Evolutionary conservation across 2,797 vertebrate species (phyloP).

Genomic region (Neolamprologus multifasciatus): DNA sequence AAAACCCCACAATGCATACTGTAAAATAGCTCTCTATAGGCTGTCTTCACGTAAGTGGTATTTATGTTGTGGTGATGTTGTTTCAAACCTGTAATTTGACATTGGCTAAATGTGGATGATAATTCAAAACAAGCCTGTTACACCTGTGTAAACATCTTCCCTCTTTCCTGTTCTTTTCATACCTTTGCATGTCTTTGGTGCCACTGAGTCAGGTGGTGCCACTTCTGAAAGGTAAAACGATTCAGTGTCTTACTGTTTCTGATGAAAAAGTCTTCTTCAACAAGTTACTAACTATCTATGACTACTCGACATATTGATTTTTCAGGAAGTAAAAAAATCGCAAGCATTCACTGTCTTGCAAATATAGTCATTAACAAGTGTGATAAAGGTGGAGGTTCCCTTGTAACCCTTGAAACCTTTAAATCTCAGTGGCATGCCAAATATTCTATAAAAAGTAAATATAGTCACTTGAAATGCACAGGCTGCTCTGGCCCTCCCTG

Average conservation of each 20-base stretch:
- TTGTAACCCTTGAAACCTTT: not conserved
- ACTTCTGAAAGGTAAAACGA: not conserved
- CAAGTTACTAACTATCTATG: not conserved
- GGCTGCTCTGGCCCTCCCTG: not conserved
- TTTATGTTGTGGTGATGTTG: not conserved
- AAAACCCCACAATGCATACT: rapidly evolving
- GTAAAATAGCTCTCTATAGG: not conserved
- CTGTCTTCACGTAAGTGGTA: not conserved
- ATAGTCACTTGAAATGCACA: not conserved
- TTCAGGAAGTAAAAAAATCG: not conserved
- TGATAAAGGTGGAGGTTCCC: not conserved
- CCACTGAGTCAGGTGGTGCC: not conserved
- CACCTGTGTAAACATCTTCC: not conserved
- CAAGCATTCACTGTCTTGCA: not conserved
- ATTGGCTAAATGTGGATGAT: not conserved
- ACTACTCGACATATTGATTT: not conserved
- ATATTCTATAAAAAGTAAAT: not conserved
- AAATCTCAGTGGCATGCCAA: not conserved
- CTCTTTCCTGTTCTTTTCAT: not conserved
- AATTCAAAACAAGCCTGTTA: not conserved
- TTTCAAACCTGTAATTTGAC: not conserved
- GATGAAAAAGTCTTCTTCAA: not conserved
- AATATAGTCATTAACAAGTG: not conserved
- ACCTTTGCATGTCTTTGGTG: not conserved
- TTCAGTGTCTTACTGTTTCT: not conserved